Evolutionary conservation across 2,113 vertebrate genomes (phyloP).

Genomic region (Nerophis lumbriciformis): DNA sequence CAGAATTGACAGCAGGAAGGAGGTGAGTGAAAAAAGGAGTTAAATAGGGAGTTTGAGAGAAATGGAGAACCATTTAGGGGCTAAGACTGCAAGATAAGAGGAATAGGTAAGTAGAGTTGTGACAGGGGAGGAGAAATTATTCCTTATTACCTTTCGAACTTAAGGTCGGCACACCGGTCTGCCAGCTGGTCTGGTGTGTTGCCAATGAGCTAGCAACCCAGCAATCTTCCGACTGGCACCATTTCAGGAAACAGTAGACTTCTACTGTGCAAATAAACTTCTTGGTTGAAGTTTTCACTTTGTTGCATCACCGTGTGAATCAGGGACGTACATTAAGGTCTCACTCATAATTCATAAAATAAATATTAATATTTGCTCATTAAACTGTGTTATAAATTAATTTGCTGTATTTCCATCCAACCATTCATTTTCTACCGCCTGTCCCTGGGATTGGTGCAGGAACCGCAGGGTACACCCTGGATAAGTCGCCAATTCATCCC

Average conservation of each 20-base stretch:
- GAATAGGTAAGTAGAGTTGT: constrained; percentile 40
- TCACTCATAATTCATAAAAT: too few species aligned
- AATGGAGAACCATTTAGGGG: constrained; percentile 61
- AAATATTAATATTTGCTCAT: too few species aligned
- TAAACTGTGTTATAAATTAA: too few species aligned
- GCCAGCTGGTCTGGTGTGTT: constrained; percentile 15
- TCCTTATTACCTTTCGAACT: constrained; percentile 27
- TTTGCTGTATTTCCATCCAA: too few species aligned
- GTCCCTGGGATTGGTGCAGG: too few species aligned
- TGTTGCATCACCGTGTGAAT: neutral
- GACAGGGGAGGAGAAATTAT: constrained; percentile 30
- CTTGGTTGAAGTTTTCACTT: neutral
- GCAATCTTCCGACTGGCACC: neutral
- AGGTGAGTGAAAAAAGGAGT: constrained; percentile 62
- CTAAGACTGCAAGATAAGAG: constrained; percentile 55
- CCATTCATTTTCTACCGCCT: too few species aligned
- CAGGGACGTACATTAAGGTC: neutral
- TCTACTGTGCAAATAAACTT: neutral
- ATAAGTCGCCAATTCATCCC: too few species aligned
- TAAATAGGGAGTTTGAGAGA: constrained; percentile 63
- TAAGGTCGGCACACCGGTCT: constrained; percentile 19
- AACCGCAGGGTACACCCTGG: too few species aligned
- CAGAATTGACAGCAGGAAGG: constrained; percentile 63
- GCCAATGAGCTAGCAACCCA: constrained; percentile 3
- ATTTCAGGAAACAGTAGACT: neutral